Evolutionary conservation across 1,140 invertebrate genomes (phyloP).

Genomic region (Asbolus verrucosus): DNA sequence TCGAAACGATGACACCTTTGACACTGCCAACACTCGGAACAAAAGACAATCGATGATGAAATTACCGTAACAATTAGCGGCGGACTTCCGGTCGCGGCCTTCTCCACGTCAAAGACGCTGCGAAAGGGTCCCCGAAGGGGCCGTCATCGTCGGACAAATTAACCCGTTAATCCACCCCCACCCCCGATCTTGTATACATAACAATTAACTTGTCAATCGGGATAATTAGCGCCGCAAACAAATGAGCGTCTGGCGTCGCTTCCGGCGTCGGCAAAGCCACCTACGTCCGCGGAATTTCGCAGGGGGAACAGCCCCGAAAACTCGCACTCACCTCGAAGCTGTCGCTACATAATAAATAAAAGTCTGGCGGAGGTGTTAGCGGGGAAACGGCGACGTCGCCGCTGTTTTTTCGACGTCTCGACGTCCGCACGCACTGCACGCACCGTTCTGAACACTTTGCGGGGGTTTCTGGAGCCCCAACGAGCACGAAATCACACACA

Average conservation of each 20-base stretch:
- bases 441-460: conserved; percentile 7
- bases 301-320: conserved; percentile 8
- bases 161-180: conserved; percentile 51
- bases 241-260: conserved; percentile 25
- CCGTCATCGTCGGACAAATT: conserved; percentile 54
- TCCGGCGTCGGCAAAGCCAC: too few species aligned
- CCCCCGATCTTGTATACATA: conserved; percentile 51
- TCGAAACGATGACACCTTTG: conserved; percentile 17
- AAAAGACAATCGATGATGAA: conserved; percentile 44
- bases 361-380: not conserved
- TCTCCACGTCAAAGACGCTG: conserved; percentile 23
- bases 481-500: conserved; percentile 13
- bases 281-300: not conserved
- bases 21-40: conserved; percentile 6
- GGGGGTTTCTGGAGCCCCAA: not conserved
- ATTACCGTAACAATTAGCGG: conserved; percentile 43
- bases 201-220: conserved; percentile 58
- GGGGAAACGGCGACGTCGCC: not conserved
- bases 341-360: conserved; percentile 51
- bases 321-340: conserved; percentile 47
- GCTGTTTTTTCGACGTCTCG: not conserved
- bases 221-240: conserved; percentile 49
- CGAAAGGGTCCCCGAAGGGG: conserved; percentile 46
- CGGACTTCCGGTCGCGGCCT: conserved; percentile 16
- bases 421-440: not conserved